Percentiles rank a stretch among this genome's conserved stretches.
Conservation (phyloP, 2,797 vertebrate genomes). For the Onychomys arenicola region DNA sequence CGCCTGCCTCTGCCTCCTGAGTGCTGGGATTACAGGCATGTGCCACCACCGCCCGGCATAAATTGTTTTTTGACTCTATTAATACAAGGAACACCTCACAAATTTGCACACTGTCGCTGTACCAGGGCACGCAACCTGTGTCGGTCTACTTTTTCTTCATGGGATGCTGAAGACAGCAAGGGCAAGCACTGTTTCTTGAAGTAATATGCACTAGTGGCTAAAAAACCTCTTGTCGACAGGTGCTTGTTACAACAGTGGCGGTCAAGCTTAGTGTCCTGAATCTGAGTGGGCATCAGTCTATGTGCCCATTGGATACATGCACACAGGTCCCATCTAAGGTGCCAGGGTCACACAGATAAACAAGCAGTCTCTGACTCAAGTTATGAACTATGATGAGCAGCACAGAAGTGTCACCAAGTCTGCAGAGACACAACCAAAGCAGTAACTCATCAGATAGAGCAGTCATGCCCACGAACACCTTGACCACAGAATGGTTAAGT, state of each 20-base stretch:
- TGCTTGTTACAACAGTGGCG: neutral
- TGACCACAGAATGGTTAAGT: neutral
- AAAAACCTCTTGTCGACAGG: constrained; percentile 11
- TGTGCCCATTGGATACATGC: neutral
- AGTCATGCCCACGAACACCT: neutral
- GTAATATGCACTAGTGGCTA: constrained; percentile 5
- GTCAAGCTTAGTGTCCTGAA: neutral
- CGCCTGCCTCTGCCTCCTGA: too few species aligned
- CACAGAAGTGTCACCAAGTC: neutral
- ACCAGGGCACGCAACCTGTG: neutral
- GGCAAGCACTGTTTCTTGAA: constrained; percentile 29
- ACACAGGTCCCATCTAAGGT: neutral
- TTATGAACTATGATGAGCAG: neutral
- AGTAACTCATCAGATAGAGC: neutral
- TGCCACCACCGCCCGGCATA: neutral
- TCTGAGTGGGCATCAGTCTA: neutral
- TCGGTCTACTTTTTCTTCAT: neutral
- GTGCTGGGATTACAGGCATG: neutral
- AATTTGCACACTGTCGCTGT: neutral
- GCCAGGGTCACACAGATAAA: neutral
- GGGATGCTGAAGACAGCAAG: neutral
- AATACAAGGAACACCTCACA: neutral
- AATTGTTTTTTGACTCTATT: neutral
- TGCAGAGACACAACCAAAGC: neutral
- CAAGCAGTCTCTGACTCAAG: neutral